Percentiles rank a stretch among this genome's conserved stretches.
Conservation (phyloP, 2,797 vertebrate species). For the Passerculus sandwichensis region DNA sequence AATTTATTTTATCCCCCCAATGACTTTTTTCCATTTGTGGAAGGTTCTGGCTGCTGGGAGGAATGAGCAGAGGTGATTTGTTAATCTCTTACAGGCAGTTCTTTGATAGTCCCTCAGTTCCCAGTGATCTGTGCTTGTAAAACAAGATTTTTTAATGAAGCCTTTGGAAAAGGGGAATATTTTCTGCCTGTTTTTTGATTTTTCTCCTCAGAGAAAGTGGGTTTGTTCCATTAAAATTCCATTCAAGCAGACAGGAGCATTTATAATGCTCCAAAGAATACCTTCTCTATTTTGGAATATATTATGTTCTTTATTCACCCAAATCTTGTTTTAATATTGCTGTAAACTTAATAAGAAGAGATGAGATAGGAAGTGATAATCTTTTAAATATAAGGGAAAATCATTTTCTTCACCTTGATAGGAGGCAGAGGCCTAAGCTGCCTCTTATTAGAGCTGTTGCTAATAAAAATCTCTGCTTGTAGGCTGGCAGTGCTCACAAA, state of each 20-base stretch:
- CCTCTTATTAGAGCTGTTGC: constrained; percentile 66
- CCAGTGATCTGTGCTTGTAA: neutral
- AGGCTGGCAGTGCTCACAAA: constrained; percentile 58
- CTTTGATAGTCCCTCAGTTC: neutral
- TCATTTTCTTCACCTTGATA: constrained; percentile 63
- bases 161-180: constrained; percentile 3
- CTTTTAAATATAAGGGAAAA: constrained; percentile 68
- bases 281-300: constrained; percentile 55
- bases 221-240: constrained; percentile 67
- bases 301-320: constrained; percentile 73
- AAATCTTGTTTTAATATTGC: constrained; percentile 76
- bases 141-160: constrained; percentile 28
- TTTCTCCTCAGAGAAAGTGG: constrained; percentile 2
- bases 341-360: constrained; percentile 72
- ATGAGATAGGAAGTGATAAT: constrained; percentile 69
- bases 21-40: neutral
- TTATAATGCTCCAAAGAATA: constrained; percentile 63
- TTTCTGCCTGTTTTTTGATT: constrained; percentile 20
- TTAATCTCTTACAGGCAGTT: neutral
- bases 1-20: neutral
- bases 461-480: constrained; percentile 67
- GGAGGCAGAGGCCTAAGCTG: constrained; percentile 58
- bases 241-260: constrained; percentile 52
- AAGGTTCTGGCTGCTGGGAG: neutral
- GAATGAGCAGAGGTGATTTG: neutral